Evolutionary conservation across 2,113 vertebrate species (phyloP).

Genomic region (Lasiurus borealis): DNA sequence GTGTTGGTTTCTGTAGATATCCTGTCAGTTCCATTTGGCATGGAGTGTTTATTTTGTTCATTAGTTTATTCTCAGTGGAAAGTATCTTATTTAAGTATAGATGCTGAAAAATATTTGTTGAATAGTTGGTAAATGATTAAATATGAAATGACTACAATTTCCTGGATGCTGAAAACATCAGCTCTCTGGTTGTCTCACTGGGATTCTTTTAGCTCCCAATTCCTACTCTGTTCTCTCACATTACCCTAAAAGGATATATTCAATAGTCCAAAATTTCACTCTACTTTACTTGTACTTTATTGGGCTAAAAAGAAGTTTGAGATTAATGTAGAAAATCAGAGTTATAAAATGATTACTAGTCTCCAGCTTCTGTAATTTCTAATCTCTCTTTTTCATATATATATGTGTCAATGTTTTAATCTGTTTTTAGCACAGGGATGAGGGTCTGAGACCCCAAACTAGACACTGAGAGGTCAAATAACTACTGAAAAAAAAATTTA

Average conservation of each 20-base stretch:
- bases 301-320: slow-evolving; percentile 26
- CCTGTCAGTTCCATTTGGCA: background rate
- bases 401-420: background rate
- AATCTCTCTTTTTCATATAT: background rate
- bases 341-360: slow-evolving; percentile 8
- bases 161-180: background rate
- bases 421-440: background rate
- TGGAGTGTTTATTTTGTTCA: background rate
- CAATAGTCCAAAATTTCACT: background rate
- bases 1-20: background rate
- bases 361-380: background rate
- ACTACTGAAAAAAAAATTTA: slow-evolving; percentile 2
- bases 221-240: background rate
- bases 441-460: background rate
- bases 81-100: slow-evolving; percentile 17
- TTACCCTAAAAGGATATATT: slow-evolving; percentile 54
- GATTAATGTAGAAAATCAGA: slow-evolving; percentile 16
- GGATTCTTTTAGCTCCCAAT: background rate
- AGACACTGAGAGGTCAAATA: background rate
- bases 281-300: background rate
- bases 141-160: slow-evolving; percentile 3
- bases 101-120: slow-evolving; percentile 18
- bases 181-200: background rate
- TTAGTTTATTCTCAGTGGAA: background rate
- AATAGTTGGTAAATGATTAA: slow-evolving; percentile 34